Evolutionary conservation across 2,888 invertebrate species (phyloP), one percentile per base, ranked within the genome.

Genomic region (Boloria euphrosyne): DNA sequence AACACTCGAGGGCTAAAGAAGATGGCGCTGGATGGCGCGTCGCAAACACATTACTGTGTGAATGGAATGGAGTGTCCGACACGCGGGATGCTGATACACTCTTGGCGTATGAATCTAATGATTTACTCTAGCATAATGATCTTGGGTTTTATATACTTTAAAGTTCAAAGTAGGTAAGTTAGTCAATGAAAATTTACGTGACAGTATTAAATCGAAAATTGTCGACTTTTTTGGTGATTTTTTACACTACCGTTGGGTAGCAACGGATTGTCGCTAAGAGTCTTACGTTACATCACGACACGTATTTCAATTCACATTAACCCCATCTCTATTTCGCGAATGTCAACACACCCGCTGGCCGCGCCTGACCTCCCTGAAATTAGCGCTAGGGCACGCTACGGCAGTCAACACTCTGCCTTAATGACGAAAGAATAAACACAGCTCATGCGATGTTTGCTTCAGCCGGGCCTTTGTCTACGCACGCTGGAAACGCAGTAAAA

Each of bases 391-490:
- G 73, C 76, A 76, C 13, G 55, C 14, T 27, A 27, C 22, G 51
- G 31, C 52, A 52, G 77, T 84, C 85, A 78, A 78, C 81, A 87
- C 89, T 89, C 83, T 79, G 83, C 80, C 83, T 83, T 90, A 90
- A 91, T 90, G 90, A 90, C 85, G 87, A 80, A 81, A 86, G 86
- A 87, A 87, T 85, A 90, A 90, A 90, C 89, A 90, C 77, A 66
- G 74, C 78, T 75, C 76, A 73, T 51, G 27, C 54, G 74, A 73
- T 86, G 86, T 88, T 89, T 87, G 83, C 86, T 76, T 76, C 75
- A 83, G 79, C 81, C 49, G 31, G 74, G 80, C 81, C 85, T 87
- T 90, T 89, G 90, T 90, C 89, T 89, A 85, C 84, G 84, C 83
- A 80, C 83, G 82, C 84, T 82, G 81, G 78, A 77, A 78, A 83